phyloP scores from a whole-genome alignment of 2,797 vertebrate genomes.

The Luscinia luscinia region DNA sequence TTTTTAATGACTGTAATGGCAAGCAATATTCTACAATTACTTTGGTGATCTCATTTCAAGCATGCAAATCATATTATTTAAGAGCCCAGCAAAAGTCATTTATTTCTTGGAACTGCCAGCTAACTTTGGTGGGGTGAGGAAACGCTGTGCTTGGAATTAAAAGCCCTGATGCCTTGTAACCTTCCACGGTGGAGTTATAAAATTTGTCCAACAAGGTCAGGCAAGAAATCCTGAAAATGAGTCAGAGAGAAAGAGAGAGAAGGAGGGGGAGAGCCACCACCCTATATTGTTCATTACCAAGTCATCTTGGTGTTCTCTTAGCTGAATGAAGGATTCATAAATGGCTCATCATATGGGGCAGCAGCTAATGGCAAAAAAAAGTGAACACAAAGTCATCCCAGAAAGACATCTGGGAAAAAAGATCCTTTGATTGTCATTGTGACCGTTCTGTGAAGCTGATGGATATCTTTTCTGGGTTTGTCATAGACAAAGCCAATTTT shows the following conservation, averaged over 20 bases:
- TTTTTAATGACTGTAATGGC: conserved; percentile 79
- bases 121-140: conserved; percentile 60
- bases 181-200: conserved; percentile 4
- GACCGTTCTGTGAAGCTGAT: background rate
- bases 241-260: background rate
- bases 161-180: conserved; percentile 41
- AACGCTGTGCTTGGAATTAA: conserved; percentile 12
- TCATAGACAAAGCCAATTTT: background rate
- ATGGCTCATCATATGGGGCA: background rate
- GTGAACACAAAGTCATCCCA: background rate
- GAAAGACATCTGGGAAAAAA: background rate
- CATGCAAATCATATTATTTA: conserved; percentile 83
- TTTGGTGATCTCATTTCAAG: conserved; percentile 79
- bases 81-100: conserved; percentile 76
- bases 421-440: background rate
- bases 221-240: conserved; percentile 14
- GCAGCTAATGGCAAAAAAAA: background rate
- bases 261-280: background rate
- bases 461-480: background rate
- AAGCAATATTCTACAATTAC: conserved; percentile 80
- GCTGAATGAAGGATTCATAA: background rate
- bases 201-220: conserved; percentile 63
- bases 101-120: conserved; percentile 73
- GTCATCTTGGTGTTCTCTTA: background rate
- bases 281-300: background rate